phyloP scores from a whole-genome alignment of 2,888 invertebrate genomes.

The Thereva nobilitata region DNA sequence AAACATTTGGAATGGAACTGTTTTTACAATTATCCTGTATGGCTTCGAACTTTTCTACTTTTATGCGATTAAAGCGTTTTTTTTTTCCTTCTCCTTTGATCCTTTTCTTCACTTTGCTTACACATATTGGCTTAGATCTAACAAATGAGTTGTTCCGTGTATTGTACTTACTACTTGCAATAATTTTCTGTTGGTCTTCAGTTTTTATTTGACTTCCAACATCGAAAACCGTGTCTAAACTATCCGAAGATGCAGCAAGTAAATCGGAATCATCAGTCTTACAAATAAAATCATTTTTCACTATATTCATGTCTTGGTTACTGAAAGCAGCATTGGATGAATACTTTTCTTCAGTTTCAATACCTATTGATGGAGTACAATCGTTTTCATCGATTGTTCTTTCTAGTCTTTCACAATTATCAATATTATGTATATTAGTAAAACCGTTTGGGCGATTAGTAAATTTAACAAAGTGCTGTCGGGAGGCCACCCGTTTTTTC shows the following conservation, averaged over 20 bases:
- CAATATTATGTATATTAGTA: not conserved
- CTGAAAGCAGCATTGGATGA: conserved; percentile 19
- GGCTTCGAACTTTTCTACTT: not conserved
- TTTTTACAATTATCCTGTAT: conserved; percentile 2
- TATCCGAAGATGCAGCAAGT: conserved; percentile 57
- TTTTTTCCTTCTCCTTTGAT: not conserved
- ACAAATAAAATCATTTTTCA: conserved; percentile 56
- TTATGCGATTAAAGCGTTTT: too few relatives aligned
- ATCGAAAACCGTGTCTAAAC: conserved; percentile 56
- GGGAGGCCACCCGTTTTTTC: conserved; percentile 54
- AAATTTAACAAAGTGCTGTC: conserved; percentile 31
- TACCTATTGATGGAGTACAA: not conserved
- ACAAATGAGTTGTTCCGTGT: conserved; percentile 1
- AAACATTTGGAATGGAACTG: not conserved
- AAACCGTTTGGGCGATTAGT: not conserved
- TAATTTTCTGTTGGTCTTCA: conserved; percentile 35
- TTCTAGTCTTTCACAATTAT: not conserved
- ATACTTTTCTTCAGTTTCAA: too few relatives aligned
- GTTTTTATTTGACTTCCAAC: conserved; percentile 49
- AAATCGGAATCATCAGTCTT: conserved; percentile 57
- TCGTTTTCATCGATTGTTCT: not conserved
- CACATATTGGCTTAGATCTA: not conserved
- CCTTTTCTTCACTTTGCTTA: conserved; percentile 9
- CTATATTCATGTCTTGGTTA: conserved; percentile 46
- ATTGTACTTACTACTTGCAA: conserved; percentile 11